phyloP scores from a whole-genome alignment of 2,888 invertebrate species.

The Listrodromus nycthemerus region DNA sequence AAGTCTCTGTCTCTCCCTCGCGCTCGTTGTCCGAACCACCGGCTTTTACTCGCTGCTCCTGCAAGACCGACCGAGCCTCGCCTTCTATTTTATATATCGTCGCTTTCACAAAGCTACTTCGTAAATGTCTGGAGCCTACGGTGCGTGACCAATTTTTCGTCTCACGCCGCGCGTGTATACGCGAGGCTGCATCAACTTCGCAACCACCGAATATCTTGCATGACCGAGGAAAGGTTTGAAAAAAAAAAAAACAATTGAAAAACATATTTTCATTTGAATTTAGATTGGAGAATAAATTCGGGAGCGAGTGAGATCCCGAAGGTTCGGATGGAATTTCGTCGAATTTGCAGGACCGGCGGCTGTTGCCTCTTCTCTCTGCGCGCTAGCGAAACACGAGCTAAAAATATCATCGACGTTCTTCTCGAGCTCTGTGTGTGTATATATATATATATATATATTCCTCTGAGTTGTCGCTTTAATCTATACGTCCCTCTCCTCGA shows the following conservation, averaged over 20 bases:
- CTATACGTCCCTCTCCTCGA: constrained; percentile 14
- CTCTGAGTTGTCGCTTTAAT: constrained; percentile 24
- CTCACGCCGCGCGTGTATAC: not conserved
- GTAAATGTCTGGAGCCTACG: not conserved
- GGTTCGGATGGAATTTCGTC: constrained; percentile 59
- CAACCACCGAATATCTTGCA: not conserved
- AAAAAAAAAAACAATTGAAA: not conserved
- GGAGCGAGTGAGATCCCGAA: not conserved
- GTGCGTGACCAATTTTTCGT: constrained; percentile 12
- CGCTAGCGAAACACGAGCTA: constrained; percentile 46
- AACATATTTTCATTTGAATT: not conserved
- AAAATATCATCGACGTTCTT: constrained; percentile 63
- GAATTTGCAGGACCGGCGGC: constrained; percentile 63
- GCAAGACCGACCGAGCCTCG: constrained; percentile 30
- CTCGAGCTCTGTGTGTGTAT: constrained; percentile 41
- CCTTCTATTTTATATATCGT: constrained; percentile 9
- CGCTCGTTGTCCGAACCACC: constrained; percentile 68
- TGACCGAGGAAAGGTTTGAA: not conserved
- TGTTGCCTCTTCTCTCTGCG: constrained; percentile 26
- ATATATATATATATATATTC: not conserved
- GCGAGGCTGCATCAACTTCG: not conserved
- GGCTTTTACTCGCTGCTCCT: constrained; percentile 13
- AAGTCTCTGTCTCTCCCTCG: constrained; percentile 72
- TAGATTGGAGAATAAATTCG: constrained; percentile 7
- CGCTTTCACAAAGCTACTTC: not conserved